These are phyloP conservation scores for Diabrotica balteata DNA, from an alignment of 2,888 invertebrate genomes.

Conservation along the genomic window DNA sequence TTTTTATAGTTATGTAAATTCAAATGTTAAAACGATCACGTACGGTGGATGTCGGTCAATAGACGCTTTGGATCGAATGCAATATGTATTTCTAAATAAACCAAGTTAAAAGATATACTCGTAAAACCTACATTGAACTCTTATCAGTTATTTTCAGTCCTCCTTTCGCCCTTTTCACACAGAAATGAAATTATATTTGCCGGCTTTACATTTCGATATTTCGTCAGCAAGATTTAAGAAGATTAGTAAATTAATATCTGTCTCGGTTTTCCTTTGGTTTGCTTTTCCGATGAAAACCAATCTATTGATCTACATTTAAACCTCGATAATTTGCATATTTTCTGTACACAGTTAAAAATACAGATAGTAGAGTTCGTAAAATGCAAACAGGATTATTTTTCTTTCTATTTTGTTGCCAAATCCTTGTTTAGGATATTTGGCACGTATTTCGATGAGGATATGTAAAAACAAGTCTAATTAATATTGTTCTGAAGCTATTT, in stretches of 20 bases:
- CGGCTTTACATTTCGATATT: slow-evolving; percentile 42
- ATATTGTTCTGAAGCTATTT: too few relatives aligned
- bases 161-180: slow-evolving; percentile 15
- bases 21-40: too few relatives aligned
- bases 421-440: too few relatives aligned
- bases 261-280: slow-evolving; percentile 16
- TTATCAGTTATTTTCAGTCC: slow-evolving; percentile 43
- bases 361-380: too few relatives aligned
- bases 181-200: slow-evolving; percentile 41
- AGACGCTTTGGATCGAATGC: not conserved
- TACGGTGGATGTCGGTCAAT: too few relatives aligned
- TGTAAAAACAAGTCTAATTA: too few relatives aligned
- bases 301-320: slow-evolving; percentile 25
- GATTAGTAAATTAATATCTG: slow-evolving; percentile 48
- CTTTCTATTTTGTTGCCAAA: too few relatives aligned
- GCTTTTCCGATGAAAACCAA: slow-evolving; percentile 16
- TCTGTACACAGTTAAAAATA: not conserved
- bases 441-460: too few relatives aligned
- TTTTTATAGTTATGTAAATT: too few relatives aligned
- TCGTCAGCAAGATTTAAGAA: slow-evolving; percentile 48
- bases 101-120: not conserved
- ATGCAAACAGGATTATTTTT: too few relatives aligned
- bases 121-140: slow-evolving; percentile 2
- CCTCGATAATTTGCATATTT: slow-evolving; percentile 18
- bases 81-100: slow-evolving; percentile 5